Conservation (phyloP, 2,888 invertebrate species). For the Agriopis marginaria region DNA sequence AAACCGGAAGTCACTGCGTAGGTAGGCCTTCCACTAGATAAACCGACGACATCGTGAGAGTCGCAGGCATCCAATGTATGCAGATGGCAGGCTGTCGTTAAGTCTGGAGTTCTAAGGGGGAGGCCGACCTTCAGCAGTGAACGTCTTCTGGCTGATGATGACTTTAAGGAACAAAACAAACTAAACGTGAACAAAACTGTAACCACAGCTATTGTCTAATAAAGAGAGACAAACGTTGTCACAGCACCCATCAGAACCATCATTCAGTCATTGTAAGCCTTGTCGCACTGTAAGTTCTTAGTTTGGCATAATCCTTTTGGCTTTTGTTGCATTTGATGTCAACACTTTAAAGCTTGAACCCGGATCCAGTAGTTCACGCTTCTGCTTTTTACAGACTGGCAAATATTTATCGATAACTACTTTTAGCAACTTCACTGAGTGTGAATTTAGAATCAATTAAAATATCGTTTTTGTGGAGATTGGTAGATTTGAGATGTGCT, state of each 20-base stretch:
- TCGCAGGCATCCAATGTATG: too few relatives aligned
- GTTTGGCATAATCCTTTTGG: neutral
- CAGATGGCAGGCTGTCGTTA: too few relatives aligned
- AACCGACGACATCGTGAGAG: too few relatives aligned
- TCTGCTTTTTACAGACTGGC: constrained; percentile 35
- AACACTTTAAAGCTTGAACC: constrained; percentile 34
- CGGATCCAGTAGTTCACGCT: constrained; percentile 32
- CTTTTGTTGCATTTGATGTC: constrained; percentile 39
- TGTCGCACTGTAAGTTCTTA: too few relatives aligned
- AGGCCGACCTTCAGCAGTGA: too few relatives aligned
- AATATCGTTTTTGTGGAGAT: constrained; percentile 21
- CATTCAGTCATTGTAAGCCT: too few relatives aligned
- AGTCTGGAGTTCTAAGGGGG: too few relatives aligned
- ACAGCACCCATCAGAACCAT: neutral
- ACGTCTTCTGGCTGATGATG: too few relatives aligned
- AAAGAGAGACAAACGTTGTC: neutral
- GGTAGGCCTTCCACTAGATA: too few relatives aligned
- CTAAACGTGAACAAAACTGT: too few relatives aligned
- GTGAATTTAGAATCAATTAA: constrained; percentile 26
- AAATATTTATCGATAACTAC: constrained; percentile 34
- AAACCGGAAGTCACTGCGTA: too few relatives aligned
- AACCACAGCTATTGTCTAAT: neutral
- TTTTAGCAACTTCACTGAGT: constrained; percentile 30
- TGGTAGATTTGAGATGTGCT: neutral
- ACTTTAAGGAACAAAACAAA: too few relatives aligned